These are phyloP conservation scores for Magallana nippona DNA, from an alignment of 2,888 invertebrate species.

Conservation along the genomic window DNA sequence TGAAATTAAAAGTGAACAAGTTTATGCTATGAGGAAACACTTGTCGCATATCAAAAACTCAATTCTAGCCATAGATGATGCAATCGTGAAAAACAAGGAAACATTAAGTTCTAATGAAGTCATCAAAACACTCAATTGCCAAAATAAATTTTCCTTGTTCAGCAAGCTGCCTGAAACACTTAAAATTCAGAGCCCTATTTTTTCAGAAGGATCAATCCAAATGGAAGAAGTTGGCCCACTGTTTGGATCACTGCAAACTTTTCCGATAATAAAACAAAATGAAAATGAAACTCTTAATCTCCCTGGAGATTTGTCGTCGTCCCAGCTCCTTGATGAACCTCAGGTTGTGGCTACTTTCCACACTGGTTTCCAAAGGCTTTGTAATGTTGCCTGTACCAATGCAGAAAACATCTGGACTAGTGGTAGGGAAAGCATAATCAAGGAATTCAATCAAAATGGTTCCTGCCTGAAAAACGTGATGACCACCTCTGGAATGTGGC, in stretches of 20 bases:
- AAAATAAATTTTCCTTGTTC: background rate
- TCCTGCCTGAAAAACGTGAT: background rate
- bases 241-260: background rate
- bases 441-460: background rate
- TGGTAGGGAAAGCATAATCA: background rate
- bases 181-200: background rate
- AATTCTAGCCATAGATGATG: background rate
- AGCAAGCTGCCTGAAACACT: background rate
- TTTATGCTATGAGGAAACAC: slow-evolving; percentile 25
- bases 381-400: background rate
- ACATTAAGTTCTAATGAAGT: slow-evolving; percentile 8
- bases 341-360: background rate
- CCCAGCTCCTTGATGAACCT: slow-evolving; percentile 19
- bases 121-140: background rate
- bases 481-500: slow-evolving; percentile 11
- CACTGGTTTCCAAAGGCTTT: slow-evolving; percentile 6
- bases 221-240: background rate
- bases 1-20: background rate
- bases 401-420: background rate
- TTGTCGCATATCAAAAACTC: background rate
- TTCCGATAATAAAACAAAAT: background rate
- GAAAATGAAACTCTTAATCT: slow-evolving; percentile 3
- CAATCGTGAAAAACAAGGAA: background rate
- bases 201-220: background rate
- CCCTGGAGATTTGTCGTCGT: background rate